Percentiles rank a stretch among this genome's conserved stretches.
phyloP scores from a whole-genome alignment of 2,888 invertebrate genomes.

The Tethea ocularis region DNA sequence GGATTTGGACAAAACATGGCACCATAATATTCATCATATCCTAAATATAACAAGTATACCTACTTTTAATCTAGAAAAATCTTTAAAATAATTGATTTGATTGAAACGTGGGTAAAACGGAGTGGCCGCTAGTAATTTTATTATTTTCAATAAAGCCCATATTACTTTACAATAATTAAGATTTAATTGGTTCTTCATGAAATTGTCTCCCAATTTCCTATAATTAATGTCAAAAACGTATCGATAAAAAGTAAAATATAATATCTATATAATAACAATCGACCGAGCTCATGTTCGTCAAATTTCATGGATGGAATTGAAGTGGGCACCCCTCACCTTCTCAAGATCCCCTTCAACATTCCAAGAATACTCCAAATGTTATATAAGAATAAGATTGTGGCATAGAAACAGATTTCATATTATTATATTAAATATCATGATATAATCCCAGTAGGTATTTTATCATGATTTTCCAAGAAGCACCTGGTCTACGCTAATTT shows the following conservation, averaged over 20 bases:
- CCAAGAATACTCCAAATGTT: conserved; percentile 30
- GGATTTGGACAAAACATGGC: too few species aligned
- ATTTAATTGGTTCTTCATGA: background rate
- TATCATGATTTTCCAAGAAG: conserved; percentile 16
- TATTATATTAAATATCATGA: conserved; percentile 12
- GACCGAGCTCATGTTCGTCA: conserved; percentile 23
- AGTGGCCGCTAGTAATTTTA: too few species aligned
- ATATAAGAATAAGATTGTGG: conserved; percentile 37
- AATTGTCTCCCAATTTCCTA: background rate
- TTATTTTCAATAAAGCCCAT: background rate
- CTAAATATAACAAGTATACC: too few species aligned
- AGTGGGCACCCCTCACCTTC: conserved; percentile 31
- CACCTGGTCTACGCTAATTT: conserved; percentile 4
- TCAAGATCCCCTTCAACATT: conserved; percentile 31
- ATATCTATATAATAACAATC: conserved; percentile 16
- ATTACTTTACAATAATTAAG: background rate
- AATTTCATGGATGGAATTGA: conserved; percentile 47
- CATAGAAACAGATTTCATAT: conserved; percentile 19
- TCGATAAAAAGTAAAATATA: conserved; percentile 22
- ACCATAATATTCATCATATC: too few species aligned
- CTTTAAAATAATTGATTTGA: too few species aligned
- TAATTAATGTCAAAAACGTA: conserved; percentile 20
- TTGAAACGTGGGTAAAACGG: too few species aligned
- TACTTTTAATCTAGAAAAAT: too few species aligned
- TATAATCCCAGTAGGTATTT: too few species aligned